phyloP scores from a whole-genome alignment of 2,888 invertebrate species.

The Seira musarum region DNA sequence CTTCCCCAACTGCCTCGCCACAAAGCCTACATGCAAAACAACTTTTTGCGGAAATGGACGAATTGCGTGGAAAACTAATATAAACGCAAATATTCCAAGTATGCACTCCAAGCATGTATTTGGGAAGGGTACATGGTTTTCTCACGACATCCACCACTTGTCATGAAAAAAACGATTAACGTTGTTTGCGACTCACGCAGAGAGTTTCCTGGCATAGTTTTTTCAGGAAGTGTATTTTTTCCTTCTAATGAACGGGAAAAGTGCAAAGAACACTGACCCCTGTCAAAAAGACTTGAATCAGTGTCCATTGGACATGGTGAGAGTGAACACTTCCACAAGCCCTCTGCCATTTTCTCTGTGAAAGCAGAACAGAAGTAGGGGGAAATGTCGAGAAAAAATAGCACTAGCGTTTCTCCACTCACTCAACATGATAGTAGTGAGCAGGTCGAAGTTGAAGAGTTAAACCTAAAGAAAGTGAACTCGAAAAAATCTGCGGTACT shows the following conservation, averaged over 20 bases:
- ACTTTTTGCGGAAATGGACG: background rate
- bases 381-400: background rate
- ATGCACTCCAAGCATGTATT: background rate
- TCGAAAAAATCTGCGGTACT: background rate
- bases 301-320: background rate
- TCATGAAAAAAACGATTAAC: too few relatives aligned
- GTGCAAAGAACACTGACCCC: background rate
- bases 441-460: background rate
- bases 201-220: background rate
- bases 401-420: background rate
- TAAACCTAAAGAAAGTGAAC: background rate
- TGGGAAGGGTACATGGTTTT: background rate
- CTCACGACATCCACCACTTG: too few relatives aligned
- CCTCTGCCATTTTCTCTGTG: background rate
- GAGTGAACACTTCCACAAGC: background rate
- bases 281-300: background rate
- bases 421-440: background rate
- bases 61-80: background rate
- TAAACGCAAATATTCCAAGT: background rate
- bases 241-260: too few relatives aligned
- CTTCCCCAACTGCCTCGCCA: too few relatives aligned
- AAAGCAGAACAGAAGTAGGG: background rate
- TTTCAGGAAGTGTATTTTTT: background rate
- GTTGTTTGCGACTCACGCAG: background rate
- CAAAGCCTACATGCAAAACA: background rate